phyloP scores from a whole-genome alignment of 1,140 invertebrate genomes.

The Lucilia sericata region DNA sequence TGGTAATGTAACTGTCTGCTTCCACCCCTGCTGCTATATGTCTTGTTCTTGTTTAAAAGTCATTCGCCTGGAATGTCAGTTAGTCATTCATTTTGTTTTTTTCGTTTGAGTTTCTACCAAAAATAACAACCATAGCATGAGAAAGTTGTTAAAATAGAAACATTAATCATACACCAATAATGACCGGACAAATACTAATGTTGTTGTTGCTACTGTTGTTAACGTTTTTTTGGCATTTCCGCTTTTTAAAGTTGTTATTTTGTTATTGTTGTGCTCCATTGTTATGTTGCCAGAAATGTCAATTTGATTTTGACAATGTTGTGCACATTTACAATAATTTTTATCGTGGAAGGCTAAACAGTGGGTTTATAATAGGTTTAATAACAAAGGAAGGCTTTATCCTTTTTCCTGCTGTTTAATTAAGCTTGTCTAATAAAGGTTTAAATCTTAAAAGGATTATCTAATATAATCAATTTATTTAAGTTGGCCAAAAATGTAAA shows the following conservation, averaged over 20 bases:
- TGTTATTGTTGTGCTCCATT: slow-evolving; percentile 3
- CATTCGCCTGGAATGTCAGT: not conserved
- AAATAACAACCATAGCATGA: not conserved
- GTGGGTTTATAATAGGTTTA: not conserved
- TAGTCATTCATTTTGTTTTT: not conserved
- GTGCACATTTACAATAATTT: slow-evolving; percentile 31
- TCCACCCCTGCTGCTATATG: not conserved
- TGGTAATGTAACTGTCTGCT: not conserved
- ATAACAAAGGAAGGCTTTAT: no score
- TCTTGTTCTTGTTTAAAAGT: not conserved
- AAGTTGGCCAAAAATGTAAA: no score
- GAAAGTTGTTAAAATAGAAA: not conserved
- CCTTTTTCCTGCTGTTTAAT: no score
- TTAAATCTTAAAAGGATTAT: no score
- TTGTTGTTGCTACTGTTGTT: not conserved
- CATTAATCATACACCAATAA: slow-evolving; percentile 36
- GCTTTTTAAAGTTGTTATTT: not conserved
- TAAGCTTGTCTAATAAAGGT: no score
- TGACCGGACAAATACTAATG: slow-evolving; percentile 27
- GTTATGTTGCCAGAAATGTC: not conserved
- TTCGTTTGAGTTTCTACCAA: not conserved
- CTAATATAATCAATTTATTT: no score
- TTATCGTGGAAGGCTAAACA: not conserved
- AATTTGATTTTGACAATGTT: slow-evolving; percentile 34
- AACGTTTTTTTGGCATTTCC: not conserved